Base-by-base conservation (phyloP, 1,140 invertebrate species). In the Hylyphantes graminicola region DNA sequence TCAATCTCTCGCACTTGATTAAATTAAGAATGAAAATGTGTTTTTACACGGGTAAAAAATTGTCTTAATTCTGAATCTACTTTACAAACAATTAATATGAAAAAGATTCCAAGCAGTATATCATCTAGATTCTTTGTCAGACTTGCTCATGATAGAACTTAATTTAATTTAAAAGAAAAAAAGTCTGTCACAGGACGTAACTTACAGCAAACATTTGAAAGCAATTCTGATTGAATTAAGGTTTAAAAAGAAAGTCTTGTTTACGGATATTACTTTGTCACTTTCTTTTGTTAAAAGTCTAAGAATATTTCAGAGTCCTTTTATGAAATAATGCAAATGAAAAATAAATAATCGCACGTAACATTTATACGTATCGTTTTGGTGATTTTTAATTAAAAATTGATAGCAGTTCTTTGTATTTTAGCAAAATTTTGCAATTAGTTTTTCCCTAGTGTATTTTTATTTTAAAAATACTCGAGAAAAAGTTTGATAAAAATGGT, bases 51-150 rank as follows among this genome's bases (percentile, higher is more conserved):
- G 7, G 17, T 35, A 74, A 72, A 73, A 74, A 57, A 57, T 74
- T 74, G 35, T 74, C 72, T 74, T 74, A 74, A 74, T 74, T 74
- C 55, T 74, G 35, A 53, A 53, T 74, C 72, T 74, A 74, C 53
- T 74, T 74, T 74, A 15, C 54, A 74, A 74, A 74, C 72, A 74
- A 57, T 74, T 74, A 74, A 74, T 74, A 74, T 74, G 72, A 74
- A 57, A 74, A 74, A 74, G 72, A 74, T 48, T 74, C 72, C 72
- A 74, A 12, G 35, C 53, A 74, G 72, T 74, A 74, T 19, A 74
- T 74, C 72, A 57, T 55, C 72, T 11, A 35, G 15, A 55, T 59
- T 74, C 72, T 59, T 74, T 74, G 54, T 74, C 13, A 57, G 53
- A 35, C 57, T 74, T 12, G 72, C 72, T 21, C 54, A 57, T 59